phyloP scores from a whole-genome alignment of 2,888 invertebrate species.

The Caenorhabditis virilis region DNA sequence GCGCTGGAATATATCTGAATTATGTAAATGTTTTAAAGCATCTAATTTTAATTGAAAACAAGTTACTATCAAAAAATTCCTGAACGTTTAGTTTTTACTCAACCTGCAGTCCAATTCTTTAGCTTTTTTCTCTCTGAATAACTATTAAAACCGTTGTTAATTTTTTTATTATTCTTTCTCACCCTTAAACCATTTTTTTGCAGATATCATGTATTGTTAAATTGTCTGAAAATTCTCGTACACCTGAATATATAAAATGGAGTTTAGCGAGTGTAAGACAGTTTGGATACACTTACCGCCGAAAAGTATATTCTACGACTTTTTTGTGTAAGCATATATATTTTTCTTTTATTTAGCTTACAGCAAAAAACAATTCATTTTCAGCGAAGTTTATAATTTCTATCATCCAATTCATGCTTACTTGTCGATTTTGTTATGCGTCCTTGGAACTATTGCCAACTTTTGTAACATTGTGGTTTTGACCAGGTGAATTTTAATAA shows the following conservation, averaged over 20 bases:
- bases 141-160: background rate
- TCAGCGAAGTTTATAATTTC: conserved; percentile 43
- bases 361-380: conserved; percentile 9
- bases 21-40: too few relatives aligned
- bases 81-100: too few relatives aligned
- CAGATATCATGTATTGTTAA: background rate
- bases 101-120: too few relatives aligned
- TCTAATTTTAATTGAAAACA: too few relatives aligned
- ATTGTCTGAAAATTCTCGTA: background rate
- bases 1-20: too few relatives aligned
- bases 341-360: background rate
- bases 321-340: conserved; percentile 16
- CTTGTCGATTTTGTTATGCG: conserved; percentile 65
- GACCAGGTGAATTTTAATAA: conserved; percentile 46
- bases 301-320: conserved; percentile 56
- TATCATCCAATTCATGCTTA: conserved; percentile 65
- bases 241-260: conserved; percentile 8
- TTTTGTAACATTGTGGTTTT: conserved; percentile 67
- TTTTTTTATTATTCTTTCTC: background rate
- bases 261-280: conserved; percentile 52
- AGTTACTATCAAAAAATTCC: too few relatives aligned
- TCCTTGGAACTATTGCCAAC: conserved; percentile 64
- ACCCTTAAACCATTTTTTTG: background rate
- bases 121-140: background rate
- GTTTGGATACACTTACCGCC: conserved; percentile 63